These are phyloP conservation scores for Pachypeltis micranthus DNA, from an alignment of 1,140 invertebrate genomes.

Conservation along the genomic window DNA sequence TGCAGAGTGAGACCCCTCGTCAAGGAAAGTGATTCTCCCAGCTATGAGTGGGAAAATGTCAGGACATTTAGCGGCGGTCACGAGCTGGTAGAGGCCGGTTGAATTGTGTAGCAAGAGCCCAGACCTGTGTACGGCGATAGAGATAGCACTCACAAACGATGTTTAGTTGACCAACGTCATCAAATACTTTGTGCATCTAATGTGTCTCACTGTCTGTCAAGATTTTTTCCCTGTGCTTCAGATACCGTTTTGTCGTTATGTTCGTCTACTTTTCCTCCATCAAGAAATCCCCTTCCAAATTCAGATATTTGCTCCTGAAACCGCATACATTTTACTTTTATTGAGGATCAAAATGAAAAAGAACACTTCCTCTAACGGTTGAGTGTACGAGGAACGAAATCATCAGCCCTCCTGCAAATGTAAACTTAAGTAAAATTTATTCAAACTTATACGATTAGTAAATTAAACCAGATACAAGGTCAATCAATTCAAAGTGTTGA, in stretches of 20 bases:
- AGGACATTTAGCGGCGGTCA: conserved; percentile 12
- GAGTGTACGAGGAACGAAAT: not conserved
- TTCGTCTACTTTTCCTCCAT: not conserved
- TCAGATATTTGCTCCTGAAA: not conserved
- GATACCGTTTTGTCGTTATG: not conserved
- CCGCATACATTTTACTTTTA: not conserved
- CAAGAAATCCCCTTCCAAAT: not conserved
- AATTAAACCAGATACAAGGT: too few relatives aligned
- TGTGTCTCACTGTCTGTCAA: not conserved
- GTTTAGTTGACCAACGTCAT: not conserved
- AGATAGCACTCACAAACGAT: not conserved
- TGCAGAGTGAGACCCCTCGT: too few relatives aligned
- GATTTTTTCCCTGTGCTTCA: not conserved
- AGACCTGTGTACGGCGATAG: not conserved
- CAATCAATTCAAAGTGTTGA: too few relatives aligned
- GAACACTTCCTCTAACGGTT: not conserved
- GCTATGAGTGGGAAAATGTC: conserved; percentile 1
- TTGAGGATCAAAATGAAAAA: not conserved
- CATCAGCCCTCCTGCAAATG: too few relatives aligned
- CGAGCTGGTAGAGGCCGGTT: not conserved
- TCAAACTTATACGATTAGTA: too few relatives aligned
- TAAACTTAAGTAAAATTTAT: too few relatives aligned
- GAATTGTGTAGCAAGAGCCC: not conserved
- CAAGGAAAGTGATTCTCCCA: too few relatives aligned
- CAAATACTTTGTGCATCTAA: not conserved